Conservation (phyloP, 2,797 vertebrate species). For the Potorous gilbertii region DNA sequence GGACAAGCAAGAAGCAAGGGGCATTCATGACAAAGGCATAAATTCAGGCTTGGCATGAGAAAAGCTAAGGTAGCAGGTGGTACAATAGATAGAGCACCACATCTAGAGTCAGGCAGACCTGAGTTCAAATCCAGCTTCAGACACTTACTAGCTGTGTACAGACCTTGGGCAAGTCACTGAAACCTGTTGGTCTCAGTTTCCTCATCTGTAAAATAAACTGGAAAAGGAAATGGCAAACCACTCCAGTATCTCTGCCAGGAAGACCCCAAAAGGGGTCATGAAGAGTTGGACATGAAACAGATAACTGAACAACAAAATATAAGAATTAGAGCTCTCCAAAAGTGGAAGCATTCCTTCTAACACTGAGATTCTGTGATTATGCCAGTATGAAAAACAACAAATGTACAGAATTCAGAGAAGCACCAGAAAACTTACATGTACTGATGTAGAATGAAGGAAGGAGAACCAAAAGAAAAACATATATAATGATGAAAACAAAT, state of each 20-base stretch:
- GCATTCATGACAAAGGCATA: neutral
- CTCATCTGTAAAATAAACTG: neutral
- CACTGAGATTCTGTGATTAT: neutral
- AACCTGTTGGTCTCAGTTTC: neutral
- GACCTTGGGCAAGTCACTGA: neutral
- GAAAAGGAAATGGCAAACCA: neutral
- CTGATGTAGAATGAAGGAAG: neutral
- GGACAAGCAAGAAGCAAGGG: neutral
- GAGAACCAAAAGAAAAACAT: slow-evolving; percentile 31
- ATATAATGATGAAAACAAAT: neutral
- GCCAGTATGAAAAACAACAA: neutral
- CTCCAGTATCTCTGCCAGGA: neutral
- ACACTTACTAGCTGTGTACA: neutral
- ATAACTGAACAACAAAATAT: neutral
- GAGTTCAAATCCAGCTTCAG: neutral
- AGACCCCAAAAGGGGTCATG: neutral
- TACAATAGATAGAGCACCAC: neutral
- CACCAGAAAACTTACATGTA: neutral
- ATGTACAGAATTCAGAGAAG: neutral
- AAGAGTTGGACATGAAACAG: neutral
- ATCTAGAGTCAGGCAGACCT: neutral
- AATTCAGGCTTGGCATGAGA: neutral
- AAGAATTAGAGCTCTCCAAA: neutral
- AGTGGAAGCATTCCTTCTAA: neutral
- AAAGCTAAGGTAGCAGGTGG: neutral